Evolutionary conservation across 2,797 vertebrate genomes (phyloP).

Genomic region (Acanthornis magna): DNA sequence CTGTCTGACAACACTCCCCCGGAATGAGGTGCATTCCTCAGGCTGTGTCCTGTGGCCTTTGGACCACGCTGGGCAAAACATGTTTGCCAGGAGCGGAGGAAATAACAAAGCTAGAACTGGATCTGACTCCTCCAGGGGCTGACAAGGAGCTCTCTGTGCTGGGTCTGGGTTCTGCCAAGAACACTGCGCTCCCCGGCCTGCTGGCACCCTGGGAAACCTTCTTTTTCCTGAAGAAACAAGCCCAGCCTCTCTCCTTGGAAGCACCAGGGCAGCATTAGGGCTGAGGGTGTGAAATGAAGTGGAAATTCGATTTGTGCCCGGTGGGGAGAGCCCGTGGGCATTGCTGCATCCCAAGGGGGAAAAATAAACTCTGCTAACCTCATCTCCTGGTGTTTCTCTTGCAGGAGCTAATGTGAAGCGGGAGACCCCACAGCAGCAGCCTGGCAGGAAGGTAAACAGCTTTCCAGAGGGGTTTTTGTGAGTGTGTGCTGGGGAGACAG

Average conservation of each 20-base stretch:
- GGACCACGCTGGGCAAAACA: not conserved
- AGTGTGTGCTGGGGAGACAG: not conserved
- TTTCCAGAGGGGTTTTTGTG: not conserved
- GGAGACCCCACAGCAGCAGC: not conserved
- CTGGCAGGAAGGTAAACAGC: conserved; percentile 58
- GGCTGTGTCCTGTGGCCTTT: not conserved
- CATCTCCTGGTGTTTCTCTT: not conserved
- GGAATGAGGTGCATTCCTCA: not conserved
- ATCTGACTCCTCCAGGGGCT: not conserved
- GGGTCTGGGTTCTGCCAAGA: conserved; percentile 4
- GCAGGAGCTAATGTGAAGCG: conserved; percentile 31
- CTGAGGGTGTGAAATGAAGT: not conserved
- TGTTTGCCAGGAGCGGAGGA: conserved; percentile 1
- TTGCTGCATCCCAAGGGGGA: not conserved
- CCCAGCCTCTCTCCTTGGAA: not conserved
- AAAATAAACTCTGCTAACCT: not conserved
- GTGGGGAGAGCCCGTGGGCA: not conserved
- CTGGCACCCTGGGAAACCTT: not conserved
- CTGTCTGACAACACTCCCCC: not conserved
- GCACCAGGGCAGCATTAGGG: not conserved
- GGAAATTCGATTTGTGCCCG: not conserved
- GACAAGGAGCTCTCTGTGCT: conserved; percentile 47
- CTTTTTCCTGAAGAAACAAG: conserved; percentile 6
- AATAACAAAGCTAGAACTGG: conserved; percentile 23
- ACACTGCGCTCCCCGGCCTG: not conserved